Evolutionary conservation across 2,797 vertebrate genomes (phyloP), one percentile per base, ranked within the genome.

Genomic region (Sebastes oblongus): DNA sequence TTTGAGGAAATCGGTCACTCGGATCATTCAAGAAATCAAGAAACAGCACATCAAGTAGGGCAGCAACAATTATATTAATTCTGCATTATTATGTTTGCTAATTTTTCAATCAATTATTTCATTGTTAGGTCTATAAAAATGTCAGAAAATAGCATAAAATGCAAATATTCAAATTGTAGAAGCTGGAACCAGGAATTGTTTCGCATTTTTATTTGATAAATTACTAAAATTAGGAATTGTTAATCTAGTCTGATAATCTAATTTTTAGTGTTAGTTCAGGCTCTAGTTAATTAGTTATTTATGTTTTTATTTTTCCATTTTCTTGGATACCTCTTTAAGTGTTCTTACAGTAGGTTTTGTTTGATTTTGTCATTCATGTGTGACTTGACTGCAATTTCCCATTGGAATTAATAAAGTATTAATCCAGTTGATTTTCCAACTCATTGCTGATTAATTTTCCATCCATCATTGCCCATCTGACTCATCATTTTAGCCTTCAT

Each of bases 101-200:
- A 16, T 16, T 18, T 46, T 46, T 55, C n/a, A 55, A 55, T 22
- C 11, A 24, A 0, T 55, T 22, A 5, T 6, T 55, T 24, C 0
- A 11, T 22, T 22, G 5, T 55, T 55, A 3, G 0, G 3, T 46
- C 42, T 46, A 46, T 46, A 46, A 0, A n/a, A 20, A n/a, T 20
- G 0, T 52, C 18, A n/a, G 8, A 52, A 52, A 52, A 8, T 52
- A n/a, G 18, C 3, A 50, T 8, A 50, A 20, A 18, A 16, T 20
- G 46, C 3, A 50, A 50, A 50, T 50, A 16, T 20, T 16, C 50
- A 52, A 52, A 52, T n/a, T 52, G 50, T 52, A 25, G 0, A 58
- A 25, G 0, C 55, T 58, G 3, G 2, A 58, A 25, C 55, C 24
- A 58, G 55, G 24, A 36, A 64, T 34, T 13, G 30, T 36, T 36